Percentiles rank a stretch among this genome's conserved stretches.
Conservation (phyloP, 2,888 invertebrate species). For the Hipparchia semele region DNA sequence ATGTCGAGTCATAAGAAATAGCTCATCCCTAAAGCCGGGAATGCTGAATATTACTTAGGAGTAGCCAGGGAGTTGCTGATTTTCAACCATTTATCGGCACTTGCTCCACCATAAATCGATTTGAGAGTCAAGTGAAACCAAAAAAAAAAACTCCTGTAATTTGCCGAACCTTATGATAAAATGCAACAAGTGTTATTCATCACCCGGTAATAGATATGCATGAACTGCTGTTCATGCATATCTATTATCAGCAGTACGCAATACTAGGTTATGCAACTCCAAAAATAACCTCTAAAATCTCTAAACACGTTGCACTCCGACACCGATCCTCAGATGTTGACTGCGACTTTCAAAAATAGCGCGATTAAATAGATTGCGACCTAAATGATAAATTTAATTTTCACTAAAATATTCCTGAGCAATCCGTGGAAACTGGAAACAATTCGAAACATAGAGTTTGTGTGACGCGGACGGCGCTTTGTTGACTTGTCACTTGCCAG, state of each 20-base stretch:
- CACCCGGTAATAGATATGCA: too few species aligned
- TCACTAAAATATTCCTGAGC: slow-evolving; percentile 7
- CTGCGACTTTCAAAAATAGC: background rate
- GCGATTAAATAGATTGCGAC: background rate
- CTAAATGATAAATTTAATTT: slow-evolving; percentile 1
- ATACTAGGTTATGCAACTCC: too few species aligned
- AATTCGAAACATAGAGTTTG: slow-evolving; percentile 7
- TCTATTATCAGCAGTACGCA: too few species aligned
- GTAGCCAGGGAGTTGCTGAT: background rate
- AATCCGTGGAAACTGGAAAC: slow-evolving; percentile 1
- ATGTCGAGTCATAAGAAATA: background rate
- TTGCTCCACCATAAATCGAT: background rate
- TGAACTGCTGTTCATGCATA: too few species aligned
- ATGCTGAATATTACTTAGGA: slow-evolving; percentile 8
- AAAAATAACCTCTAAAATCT: too few species aligned
- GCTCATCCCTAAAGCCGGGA: slow-evolving; percentile 1
- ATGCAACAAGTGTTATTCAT: too few species aligned
- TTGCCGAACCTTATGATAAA: too few species aligned
- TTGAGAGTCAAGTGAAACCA: background rate
- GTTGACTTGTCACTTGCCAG: slow-evolving; percentile 17
- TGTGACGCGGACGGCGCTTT: slow-evolving; percentile 22
- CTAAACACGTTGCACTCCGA: too few species aligned
- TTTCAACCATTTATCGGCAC: background rate
- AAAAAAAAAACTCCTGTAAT: too few species aligned
- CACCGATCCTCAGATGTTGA: too few species aligned